Evolutionary conservation across 53 echinoderm and acorn worm species (phyloP), one percentile per base, ranked within the genome.

Genomic region (Glandiceps talaboti): DNA sequence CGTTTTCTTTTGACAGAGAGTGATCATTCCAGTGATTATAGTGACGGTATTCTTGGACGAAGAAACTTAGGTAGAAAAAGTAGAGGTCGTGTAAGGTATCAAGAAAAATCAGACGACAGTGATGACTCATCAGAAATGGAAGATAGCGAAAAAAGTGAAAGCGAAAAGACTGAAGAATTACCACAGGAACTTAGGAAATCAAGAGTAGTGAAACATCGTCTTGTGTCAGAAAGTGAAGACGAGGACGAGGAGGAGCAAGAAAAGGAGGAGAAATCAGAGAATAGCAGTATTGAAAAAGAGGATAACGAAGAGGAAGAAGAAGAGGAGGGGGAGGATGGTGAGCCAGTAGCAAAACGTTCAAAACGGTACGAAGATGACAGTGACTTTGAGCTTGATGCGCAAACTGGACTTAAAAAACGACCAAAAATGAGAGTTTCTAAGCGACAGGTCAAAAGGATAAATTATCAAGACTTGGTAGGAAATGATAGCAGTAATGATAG

Each of bases 221-320:
- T 83, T 26, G 87, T 84, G 14, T 86, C 88, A 30, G 89, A 89
- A 1, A 84, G 86, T 73, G 92, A 95, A 80, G 88, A 90, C 88
- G 93, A 85, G 26, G 86, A 85, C 1, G 89, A 89, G 79, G 82
- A 75, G 1, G 85, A 73, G 28, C 28, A 74, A 28, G 73, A 79
- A 26, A 81, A 81, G 27, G 30, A 33, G 1, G 79, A 83, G 30
- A 74, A 82, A 27, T 90, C 64, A 12, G 64, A 45, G 64, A 45
- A 84, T 12, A 74, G 14, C 14, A 31, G 74, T 28, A 77, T 80
- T 14, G 33, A 27, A 1, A 73, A 81, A 26, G 80, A 86, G 1
- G 89, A 29, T 75, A 73, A 73, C 31, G 45, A 77, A 1, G 30
- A 28, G 1, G 79, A 78, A 30, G 30, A n/a, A 1, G 1, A 28